These are phyloP conservation scores for Coendou prehensilis DNA, from an alignment of 2,797 vertebrate genomes.

Conservation along the genomic window DNA sequence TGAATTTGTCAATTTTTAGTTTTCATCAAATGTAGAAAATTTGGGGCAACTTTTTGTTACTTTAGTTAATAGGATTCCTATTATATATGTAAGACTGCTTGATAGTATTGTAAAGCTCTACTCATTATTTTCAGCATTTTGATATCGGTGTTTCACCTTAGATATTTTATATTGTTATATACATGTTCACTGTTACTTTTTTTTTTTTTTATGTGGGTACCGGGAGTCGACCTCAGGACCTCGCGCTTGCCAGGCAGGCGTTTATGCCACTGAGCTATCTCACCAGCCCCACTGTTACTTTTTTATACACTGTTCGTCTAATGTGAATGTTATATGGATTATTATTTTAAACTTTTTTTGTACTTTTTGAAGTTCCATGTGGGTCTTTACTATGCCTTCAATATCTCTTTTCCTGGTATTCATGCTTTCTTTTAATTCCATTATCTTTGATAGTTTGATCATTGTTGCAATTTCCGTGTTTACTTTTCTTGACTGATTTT, in stretches of 20 bases:
- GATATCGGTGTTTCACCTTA: neutral
- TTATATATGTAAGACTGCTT: neutral
- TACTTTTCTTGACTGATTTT: neutral
- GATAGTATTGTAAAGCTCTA: neutral
- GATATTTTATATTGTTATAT: neutral
- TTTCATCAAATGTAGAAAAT: no score
- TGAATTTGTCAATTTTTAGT: no score
- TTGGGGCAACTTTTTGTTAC: neutral
- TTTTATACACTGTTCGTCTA: neutral
- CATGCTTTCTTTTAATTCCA: neutral
- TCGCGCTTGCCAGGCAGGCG: no score
- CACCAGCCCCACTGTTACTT: neutral
- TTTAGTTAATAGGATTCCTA: neutral
- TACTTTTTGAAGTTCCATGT: neutral
- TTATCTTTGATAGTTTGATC: neutral
- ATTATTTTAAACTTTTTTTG: neutral
- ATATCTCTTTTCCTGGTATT: neutral
- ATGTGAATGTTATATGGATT: neutral
- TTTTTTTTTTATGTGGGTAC: neutral
- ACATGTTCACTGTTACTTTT: neutral
- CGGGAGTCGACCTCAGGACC: no score
- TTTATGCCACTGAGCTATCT: no score
- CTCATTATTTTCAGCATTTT: neutral
- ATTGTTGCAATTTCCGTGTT: neutral
- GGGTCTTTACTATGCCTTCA: neutral